Base-by-base conservation (phyloP, 2,888 invertebrate species). In the Leucania comma region DNA sequence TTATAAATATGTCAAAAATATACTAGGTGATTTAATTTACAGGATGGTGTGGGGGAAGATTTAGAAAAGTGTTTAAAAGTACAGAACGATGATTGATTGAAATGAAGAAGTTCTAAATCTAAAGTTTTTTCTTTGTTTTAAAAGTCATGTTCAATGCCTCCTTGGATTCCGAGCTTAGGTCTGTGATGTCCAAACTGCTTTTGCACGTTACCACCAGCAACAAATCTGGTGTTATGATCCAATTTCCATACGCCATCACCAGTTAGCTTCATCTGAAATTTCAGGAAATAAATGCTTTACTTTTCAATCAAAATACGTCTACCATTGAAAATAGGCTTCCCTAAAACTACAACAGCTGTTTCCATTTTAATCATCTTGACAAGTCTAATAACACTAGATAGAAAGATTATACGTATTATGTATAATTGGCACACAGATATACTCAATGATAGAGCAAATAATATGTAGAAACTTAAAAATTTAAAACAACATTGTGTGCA, bases 241-340 rank as follows among this genome's bases (percentile, higher is more conserved):
- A 89, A 42, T 50, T 90, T 87, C 92, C 92, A 92, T 1, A 87
- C 83, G n/a, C 90, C 91, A 3, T 89, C 89, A 12, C 87, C 90
- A 0, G 84, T 85, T 0, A 88, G 86, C 17, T 80, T 79, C 42
- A 90, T 64, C 92, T 92, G 74, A 4, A 80, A 84, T 20, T 6
- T 0, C 1, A 20, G 38, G 14, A 20, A 42, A 17, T 12, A n/a
- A 14, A n/a, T 0, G 9, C 12, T 48, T 0, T 4, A 14, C 1
- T 42, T 42, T 3, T 20, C 5, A 20, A 42, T 17, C 6, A 42
- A 17, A 42, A 3, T 4, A 6, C 6, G 42, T 6, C 20, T 42
- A 42, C 5, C 14, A 6, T 42, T 42, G 0, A 17, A 42, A 42
- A 42, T 17, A 17, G 42, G 17, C 42, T 17, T 42, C 3, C 6